A percentile compares a stretch with the other conserved stretches of the same genome.
Evolutionary conservation across 2,113 vertebrate genomes (phyloP).

Genomic region (Capreolus pygargus): DNA sequence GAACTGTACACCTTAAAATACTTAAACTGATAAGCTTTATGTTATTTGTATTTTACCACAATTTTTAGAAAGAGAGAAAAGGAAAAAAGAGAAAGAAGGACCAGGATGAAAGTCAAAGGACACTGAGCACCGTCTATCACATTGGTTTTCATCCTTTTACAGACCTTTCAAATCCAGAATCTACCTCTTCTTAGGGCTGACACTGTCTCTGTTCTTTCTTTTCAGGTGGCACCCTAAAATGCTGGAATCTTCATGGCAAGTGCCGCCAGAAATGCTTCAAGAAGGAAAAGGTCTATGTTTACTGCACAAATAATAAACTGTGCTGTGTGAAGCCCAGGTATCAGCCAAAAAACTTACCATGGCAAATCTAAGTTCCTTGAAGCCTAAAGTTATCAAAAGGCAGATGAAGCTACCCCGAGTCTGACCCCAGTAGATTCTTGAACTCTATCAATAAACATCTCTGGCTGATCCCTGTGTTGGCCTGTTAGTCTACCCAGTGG

Average conservation of each 20-base stretch:
- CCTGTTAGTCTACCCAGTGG: background rate
- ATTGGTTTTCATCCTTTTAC: background rate
- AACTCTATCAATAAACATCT: conserved; percentile 35
- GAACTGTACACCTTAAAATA: background rate
- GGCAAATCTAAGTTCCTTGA: background rate
- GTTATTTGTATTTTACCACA: background rate
- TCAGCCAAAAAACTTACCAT: background rate
- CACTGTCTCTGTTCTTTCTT: background rate
- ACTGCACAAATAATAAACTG: conserved; percentile 58
- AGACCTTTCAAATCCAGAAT: background rate
- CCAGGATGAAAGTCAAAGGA: background rate
- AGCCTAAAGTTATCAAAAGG: background rate
- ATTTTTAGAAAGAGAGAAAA: background rate
- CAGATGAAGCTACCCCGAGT: background rate
- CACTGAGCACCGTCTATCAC: background rate
- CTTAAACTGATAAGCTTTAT: background rate
- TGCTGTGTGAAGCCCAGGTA: conserved; percentile 68
- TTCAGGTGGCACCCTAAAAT: conserved; percentile 56
- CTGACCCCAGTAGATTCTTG: background rate
- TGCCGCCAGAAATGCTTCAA: conserved; percentile 45
- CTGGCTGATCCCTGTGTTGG: background rate
- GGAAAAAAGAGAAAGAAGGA: background rate
- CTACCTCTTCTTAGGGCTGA: background rate
- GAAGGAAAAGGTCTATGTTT: conserved; percentile 57
- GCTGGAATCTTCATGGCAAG: conserved; percentile 66